phyloP scores from a whole-genome alignment of 2,113 vertebrate species.

The Cebidichthys violaceus region DNA sequence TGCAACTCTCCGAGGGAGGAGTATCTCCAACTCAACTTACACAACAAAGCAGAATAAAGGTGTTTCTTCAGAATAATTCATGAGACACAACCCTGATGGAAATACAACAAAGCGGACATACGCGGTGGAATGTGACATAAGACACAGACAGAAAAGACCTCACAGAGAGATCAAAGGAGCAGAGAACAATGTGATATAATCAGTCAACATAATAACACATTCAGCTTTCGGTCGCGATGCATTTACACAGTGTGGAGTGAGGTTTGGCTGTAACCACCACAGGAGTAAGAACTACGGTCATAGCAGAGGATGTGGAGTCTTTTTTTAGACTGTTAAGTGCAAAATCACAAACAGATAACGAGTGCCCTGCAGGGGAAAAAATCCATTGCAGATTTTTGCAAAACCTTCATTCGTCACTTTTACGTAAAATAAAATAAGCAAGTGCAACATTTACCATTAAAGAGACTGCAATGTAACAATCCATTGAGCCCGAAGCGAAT shows the following conservation, averaged over 20 bases:
- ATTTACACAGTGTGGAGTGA: not conserved
- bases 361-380: not conserved
- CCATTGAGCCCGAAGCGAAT: not conserved
- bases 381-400: not conserved
- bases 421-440: not conserved
- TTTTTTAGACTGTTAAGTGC: not conserved
- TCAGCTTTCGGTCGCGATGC: not conserved
- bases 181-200: not conserved
- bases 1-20: constrained; percentile 37
- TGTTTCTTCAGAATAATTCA: constrained; percentile 34
- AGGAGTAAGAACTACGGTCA: not conserved
- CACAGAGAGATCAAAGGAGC: not conserved
- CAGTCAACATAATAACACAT: not conserved
- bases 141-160: not conserved
- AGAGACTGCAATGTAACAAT: not conserved
- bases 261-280: not conserved
- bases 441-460: not conserved
- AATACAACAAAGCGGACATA: not conserved
- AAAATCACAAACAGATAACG: not conserved
- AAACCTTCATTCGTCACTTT: not conserved
- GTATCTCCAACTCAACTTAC: not conserved
- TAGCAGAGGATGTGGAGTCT: too few species aligned
- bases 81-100: constrained; percentile 19
- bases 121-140: not conserved
- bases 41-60: constrained; percentile 36